Conservation (phyloP, 2,797 vertebrate species). For the Gallirallus australis region DNA sequence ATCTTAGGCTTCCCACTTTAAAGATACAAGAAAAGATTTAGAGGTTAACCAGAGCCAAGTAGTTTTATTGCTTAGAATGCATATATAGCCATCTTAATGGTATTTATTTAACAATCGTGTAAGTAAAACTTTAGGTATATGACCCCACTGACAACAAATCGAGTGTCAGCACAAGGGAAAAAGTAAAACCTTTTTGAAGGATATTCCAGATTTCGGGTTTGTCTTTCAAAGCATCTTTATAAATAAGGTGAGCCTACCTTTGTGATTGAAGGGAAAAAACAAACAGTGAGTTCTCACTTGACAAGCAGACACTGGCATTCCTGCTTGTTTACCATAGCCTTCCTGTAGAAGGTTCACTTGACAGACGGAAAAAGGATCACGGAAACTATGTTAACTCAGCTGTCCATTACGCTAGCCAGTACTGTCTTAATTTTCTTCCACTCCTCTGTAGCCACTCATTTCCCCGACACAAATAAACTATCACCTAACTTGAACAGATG, state of each 20-base stretch:
- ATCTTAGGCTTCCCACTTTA: neutral
- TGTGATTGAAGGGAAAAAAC: neutral
- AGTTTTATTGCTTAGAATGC: neutral
- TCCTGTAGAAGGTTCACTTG: neutral
- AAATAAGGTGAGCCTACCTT: neutral
- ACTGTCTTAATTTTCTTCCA: neutral
- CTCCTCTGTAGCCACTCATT: neutral
- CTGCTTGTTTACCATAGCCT: neutral
- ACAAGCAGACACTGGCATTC: neutral
- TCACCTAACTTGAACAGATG: neutral
- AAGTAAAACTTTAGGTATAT: neutral
- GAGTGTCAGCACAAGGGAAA: neutral
- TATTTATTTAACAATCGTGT: neutral
- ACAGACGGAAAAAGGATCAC: neutral
- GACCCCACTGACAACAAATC: neutral
- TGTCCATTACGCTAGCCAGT: neutral
- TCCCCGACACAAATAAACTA: neutral
- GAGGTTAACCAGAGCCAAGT: neutral
- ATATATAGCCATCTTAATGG: neutral
- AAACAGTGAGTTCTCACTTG: neutral
- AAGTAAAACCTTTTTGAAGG: neutral
- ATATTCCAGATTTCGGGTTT: neutral
- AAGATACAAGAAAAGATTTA: neutral
- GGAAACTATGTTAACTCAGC: slow-evolving; percentile 33
- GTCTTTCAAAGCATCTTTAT: neutral